These are phyloP conservation scores for Apogon hyalosoma DNA, from an alignment of 2,797 vertebrate genomes.

Conservation along the genomic window DNA sequence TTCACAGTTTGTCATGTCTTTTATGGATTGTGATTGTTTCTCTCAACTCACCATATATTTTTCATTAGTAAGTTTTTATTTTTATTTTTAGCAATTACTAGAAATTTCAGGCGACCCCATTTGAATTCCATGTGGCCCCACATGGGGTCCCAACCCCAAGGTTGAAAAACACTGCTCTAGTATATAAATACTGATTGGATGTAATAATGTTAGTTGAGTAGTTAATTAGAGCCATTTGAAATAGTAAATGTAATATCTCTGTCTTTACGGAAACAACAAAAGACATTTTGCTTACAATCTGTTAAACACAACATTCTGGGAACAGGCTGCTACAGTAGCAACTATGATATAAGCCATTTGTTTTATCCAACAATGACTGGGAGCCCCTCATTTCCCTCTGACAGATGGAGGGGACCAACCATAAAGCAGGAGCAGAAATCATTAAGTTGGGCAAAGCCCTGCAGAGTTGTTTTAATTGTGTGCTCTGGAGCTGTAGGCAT, in stretches of 20 bases:
- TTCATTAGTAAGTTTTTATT: no score
- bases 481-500: slow-evolving; percentile 62
- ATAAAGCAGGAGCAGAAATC: slow-evolving; percentile 76
- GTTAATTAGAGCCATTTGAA: neutral
- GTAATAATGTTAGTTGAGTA: neutral
- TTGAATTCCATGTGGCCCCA: no score
- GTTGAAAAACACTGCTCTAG: no score
- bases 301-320: slow-evolving; percentile 32
- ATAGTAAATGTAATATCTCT: neutral
- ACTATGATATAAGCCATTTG: slow-evolving; percentile 49
- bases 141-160: no score
- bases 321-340: slow-evolving; percentile 48
- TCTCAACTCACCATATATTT: no score
- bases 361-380: slow-evolving; percentile 71
- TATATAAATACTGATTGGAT: neutral
- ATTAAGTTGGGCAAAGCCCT: slow-evolving; percentile 77
- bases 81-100: no score
- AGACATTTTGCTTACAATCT: slow-evolving; percentile 20
- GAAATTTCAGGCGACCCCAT: no score
- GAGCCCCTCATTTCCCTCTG: slow-evolving; percentile 71
- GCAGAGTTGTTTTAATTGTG: slow-evolving; percentile 77
- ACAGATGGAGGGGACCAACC: slow-evolving; percentile 78
- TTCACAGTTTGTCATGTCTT: no score
- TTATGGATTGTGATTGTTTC: no score
- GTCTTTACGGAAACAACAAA: slow-evolving; percentile 13